Evolutionary conservation across 1,140 invertebrate genomes (phyloP).

Genomic region (Acyrthosiphon pisum): DNA sequence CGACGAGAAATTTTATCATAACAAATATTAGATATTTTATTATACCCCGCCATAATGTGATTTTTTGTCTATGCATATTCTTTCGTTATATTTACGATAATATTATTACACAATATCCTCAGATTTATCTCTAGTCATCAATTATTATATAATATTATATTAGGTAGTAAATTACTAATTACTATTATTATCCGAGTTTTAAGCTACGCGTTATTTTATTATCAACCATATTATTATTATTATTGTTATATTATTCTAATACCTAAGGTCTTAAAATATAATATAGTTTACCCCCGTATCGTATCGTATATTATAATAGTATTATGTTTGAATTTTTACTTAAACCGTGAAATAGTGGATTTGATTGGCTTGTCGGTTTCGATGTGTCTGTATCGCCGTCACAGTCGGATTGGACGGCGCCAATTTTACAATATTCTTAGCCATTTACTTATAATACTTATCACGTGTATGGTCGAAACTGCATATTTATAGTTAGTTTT

Average conservation of each 20-base stretch:
- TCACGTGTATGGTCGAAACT: too few relatives aligned
- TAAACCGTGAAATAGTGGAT: background rate
- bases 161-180: too few relatives aligned
- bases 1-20: background rate
- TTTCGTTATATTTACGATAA: background rate
- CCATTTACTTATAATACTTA: too few relatives aligned
- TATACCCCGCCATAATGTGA: background rate
- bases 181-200: background rate
- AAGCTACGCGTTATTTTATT: background rate
- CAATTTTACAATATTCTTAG: too few relatives aligned
- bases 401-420: too few relatives aligned
- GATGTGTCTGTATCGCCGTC: too few relatives aligned
- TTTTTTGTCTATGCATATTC: background rate
- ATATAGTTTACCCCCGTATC: background rate
- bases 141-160: background rate
- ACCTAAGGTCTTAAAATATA: background rate
- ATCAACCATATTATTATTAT: too few relatives aligned
- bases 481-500: too few relatives aligned
- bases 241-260: background rate
- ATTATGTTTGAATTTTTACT: slow-evolving; percentile 12
- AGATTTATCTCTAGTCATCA: background rate
- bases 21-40: background rate
- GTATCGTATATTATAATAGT: background rate
- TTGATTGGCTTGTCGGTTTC: background rate
- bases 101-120: background rate